Conservation (phyloP, 2,113 vertebrate genomes). For the Vidua chalybeata region DNA sequence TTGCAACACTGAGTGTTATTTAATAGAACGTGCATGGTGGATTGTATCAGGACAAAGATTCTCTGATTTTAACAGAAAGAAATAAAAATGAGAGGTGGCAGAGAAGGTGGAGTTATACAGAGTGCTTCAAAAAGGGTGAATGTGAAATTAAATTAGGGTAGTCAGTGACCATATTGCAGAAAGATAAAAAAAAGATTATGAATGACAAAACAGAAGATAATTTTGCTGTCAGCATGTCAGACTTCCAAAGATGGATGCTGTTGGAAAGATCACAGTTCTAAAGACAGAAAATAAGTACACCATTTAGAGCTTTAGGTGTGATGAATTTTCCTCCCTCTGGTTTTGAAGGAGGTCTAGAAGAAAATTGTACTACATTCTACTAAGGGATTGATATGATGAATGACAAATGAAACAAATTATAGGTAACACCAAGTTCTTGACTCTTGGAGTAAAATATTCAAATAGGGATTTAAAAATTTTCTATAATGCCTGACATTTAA, state of each 20-base stretch:
- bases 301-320: background rate
- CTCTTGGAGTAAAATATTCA: background rate
- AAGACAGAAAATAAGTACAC: background rate
- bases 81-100: background rate
- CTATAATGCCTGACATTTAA: background rate
- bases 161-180: background rate
- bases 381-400: background rate
- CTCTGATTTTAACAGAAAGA: background rate
- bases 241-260: background rate
- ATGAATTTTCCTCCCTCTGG: background rate
- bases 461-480: background rate
- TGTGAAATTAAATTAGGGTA: background rate
- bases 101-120: background rate
- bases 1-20: background rate
- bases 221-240: background rate
- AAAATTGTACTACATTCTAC: background rate
- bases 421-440: background rate
- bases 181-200: background rate
- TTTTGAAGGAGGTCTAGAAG: background rate
- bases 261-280: background rate
- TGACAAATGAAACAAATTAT: background rate
- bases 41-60: background rate
- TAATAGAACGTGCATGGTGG: background rate
- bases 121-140: background rate
- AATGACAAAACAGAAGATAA: background rate